Evolutionary conservation across 2,113 vertebrate species (phyloP), one percentile per base, ranked within the genome.

Genomic region (Pseudolaguvia tuberculata): DNA sequence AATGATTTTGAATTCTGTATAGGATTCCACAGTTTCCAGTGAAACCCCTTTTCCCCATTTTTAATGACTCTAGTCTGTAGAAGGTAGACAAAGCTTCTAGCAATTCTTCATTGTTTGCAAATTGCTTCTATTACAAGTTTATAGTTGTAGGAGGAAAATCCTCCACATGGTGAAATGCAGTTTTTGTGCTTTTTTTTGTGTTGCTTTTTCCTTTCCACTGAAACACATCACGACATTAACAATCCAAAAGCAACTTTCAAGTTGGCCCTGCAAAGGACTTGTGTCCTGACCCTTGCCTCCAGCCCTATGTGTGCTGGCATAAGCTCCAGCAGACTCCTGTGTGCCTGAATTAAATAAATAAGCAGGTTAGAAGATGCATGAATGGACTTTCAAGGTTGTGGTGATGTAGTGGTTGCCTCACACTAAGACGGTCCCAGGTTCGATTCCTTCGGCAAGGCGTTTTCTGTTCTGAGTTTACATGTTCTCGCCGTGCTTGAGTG

Each of bases 21-120:
- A 92, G 88, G 88, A 85, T 88, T 88, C 86, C 92, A 90, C 90
- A 91, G 91, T 91, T 85, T 88, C 89, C 91, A 86, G 87, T 89
- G 85, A 85, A 92, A 87, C 89, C 88, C 88, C 31, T 4, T 35
- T 35, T 89, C 83, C 88, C 88, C 85, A 83, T 85, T 88, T 90
- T 57, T 88, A 90, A 92, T 84, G 92, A 89, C 89, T 86, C 83
- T 93, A 94, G 89, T 93, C 94, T 89, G 93, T 94, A 93, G 92
- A 93, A 94, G 92, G 95, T 94, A 94, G 93, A 94, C 96, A 96
- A 96, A 95, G 92, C 92, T 93, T 89, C 87, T 92, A 86, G 68
- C 31, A 47, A 84, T 89, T 91, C 93, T 88, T 84, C 83, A 86
- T 86, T 88, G 94, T 91, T 94, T 94, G 94, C 93, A 91, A 91